Conservation (phyloP, 2,797 vertebrate genomes). For the Hoplostethus mediterraneus region DNA sequence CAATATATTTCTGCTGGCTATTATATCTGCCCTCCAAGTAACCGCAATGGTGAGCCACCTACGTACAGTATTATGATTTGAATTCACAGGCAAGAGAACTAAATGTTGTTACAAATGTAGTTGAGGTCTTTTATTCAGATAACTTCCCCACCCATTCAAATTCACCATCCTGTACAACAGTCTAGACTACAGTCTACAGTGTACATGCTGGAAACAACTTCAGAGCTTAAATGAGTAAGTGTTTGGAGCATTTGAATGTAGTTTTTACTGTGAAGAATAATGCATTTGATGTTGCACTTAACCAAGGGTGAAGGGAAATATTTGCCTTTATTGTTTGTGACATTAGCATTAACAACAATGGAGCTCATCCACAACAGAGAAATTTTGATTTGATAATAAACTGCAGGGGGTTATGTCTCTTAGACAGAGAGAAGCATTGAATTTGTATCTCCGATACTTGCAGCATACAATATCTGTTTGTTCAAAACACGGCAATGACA, state of each 20-base stretch:
- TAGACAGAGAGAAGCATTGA: not conserved
- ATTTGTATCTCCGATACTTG: not conserved
- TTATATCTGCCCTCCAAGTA: conserved; percentile 31
- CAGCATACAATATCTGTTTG: not conserved
- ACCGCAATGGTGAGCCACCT: conserved; percentile 36
- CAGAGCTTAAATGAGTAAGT: conserved; percentile 1
- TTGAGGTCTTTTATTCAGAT: conserved; percentile 29
- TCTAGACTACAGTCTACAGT: conserved; percentile 6
- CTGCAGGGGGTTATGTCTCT: not conserved
- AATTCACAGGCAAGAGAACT: conserved; percentile 51
- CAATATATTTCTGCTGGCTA: conserved; percentile 37
- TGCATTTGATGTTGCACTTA: conserved; percentile 15
- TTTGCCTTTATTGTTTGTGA: conserved; percentile 12
- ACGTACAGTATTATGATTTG: conserved; percentile 15
- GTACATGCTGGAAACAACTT: conserved; percentile 9
- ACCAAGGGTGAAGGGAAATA: conserved; percentile 22
- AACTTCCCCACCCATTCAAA: conserved; percentile 39
- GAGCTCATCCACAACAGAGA: not conserved
- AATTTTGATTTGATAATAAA: not conserved
- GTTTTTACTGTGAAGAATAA: conserved; percentile 17
- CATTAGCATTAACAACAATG: not conserved
- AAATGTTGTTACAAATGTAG: conserved; percentile 36
- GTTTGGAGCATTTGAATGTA: conserved; percentile 3
- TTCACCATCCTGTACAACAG: not conserved
- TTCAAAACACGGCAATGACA: not conserved